Evolutionary conservation across 1,140 invertebrate genomes (phyloP).

Genomic region (Sycophila sp.): DNA sequence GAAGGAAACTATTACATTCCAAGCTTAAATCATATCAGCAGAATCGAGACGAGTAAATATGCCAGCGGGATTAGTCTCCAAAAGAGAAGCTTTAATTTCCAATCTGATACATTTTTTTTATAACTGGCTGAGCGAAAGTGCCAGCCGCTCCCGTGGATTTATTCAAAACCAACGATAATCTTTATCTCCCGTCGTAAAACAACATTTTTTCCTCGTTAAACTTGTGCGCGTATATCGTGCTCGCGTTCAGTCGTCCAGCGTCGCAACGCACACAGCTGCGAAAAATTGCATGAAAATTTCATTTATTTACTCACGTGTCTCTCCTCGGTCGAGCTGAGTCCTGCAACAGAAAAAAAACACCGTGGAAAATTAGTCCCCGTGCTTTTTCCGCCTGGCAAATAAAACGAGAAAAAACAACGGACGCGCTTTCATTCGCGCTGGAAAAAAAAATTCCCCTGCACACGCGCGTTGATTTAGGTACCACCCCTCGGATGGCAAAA

Average conservation of each 20-base stretch:
- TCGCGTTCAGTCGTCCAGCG: no score
- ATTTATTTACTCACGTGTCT: conserved; percentile 71
- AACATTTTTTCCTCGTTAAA: not conserved
- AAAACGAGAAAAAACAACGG: conserved; percentile 14
- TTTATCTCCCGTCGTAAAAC: not conserved
- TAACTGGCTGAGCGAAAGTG: no score
- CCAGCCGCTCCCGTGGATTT: not conserved
- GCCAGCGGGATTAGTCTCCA: no score
- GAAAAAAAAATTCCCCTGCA: conserved; percentile 37
- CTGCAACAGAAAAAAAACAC: conserved; percentile 65
- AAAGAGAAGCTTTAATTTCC: no score
- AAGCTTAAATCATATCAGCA: no score
- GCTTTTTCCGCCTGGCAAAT: not conserved
- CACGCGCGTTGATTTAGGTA: conserved; percentile 26
- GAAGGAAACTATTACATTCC: no score
- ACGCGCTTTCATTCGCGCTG: conserved; percentile 23
- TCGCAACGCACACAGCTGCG: not conserved
- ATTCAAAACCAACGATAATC: conserved; percentile 1
- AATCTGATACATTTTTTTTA: no score
- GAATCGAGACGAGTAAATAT: no score
- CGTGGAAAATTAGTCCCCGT: conserved; percentile 33
- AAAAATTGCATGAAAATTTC: conserved; percentile 31
- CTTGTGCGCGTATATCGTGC: not conserved
- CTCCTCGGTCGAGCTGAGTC: conserved; percentile 74
- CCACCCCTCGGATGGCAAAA: no score